Percentiles rank a stretch among this genome's conserved stretches.
Conservation (phyloP, 2,797 vertebrate species). For the Babyrousa celebensis region DNA sequence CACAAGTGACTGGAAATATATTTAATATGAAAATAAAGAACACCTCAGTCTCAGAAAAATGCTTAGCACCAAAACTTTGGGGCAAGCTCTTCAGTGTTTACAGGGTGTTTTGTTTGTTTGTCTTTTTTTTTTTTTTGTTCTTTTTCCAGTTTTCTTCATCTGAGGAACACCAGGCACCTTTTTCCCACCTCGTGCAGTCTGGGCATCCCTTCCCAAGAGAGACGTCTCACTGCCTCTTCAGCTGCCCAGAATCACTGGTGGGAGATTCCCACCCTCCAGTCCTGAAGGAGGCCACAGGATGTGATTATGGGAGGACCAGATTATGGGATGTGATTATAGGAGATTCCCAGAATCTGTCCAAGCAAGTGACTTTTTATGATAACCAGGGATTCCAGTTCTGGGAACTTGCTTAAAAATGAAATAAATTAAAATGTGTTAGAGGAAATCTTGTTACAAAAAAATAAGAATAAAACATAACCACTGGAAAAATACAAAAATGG, state of each 20-base stretch:
- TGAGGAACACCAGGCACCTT: neutral
- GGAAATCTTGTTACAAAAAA: neutral
- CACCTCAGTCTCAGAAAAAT: neutral
- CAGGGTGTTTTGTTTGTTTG: no score
- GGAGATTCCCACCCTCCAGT: neutral
- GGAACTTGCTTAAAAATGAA: conserved; percentile 15
- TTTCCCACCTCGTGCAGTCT: neutral
- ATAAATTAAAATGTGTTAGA: neutral
- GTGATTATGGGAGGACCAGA: neutral
- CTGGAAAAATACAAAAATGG: neutral
- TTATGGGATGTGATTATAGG: neutral
- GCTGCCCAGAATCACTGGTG: neutral
- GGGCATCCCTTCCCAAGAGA: neutral
- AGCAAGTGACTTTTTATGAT: neutral
- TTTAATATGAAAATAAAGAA: neutral
- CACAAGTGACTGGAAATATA: neutral
- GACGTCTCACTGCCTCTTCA: neutral
- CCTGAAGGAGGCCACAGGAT: neutral
- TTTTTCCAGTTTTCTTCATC: neutral
- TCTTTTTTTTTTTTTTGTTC: neutral
- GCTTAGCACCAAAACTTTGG: neutral
- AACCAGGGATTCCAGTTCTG: neutral
- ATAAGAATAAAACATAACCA: neutral
- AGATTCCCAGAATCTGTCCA: neutral
- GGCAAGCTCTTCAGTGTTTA: neutral